Conservation (phyloP, 2,888 invertebrate species). For the Aspidapion aeneum region DNA sequence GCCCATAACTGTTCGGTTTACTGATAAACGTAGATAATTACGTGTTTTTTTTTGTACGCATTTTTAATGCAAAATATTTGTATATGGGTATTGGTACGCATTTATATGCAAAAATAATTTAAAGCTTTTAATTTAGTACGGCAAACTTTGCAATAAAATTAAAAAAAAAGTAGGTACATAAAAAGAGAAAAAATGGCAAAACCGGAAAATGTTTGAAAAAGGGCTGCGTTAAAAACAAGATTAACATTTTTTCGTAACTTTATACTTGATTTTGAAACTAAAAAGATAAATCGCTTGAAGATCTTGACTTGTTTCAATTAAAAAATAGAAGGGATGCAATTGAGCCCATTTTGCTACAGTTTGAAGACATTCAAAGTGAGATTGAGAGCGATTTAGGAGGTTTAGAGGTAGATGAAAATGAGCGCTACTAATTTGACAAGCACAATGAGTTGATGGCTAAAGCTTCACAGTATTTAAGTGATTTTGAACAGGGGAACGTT, state of each 20-base stretch:
- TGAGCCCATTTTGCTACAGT: neutral
- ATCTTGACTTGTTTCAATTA: neutral
- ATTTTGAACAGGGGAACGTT: neutral
- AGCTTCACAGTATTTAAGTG: neutral
- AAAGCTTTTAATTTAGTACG: too few relatives aligned
- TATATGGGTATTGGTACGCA: too few relatives aligned
- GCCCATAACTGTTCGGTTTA: too few relatives aligned
- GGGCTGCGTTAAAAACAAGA: neutral
- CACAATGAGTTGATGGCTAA: neutral
- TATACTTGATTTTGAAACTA: neutral
- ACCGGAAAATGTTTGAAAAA: neutral
- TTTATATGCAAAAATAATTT: too few relatives aligned
- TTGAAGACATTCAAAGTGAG: neutral
- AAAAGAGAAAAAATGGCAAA: neutral
- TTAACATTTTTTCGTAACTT: neutral
- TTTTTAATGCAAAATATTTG: neutral
- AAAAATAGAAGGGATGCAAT: neutral
- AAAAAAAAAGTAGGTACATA: too few relatives aligned
- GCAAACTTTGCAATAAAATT: too few relatives aligned
- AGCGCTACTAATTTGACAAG: neutral
- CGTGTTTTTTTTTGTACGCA: too few relatives aligned
- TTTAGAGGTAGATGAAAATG: neutral
- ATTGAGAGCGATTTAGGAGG: slow-evolving; percentile 4
- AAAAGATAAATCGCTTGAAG: neutral
- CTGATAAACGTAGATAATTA: too few relatives aligned